A percentile compares a stretch with the other conserved stretches of the same genome.
These are phyloP conservation scores for Carapus acus DNA, from an alignment of 2,797 vertebrate species.

Conservation along the genomic window DNA sequence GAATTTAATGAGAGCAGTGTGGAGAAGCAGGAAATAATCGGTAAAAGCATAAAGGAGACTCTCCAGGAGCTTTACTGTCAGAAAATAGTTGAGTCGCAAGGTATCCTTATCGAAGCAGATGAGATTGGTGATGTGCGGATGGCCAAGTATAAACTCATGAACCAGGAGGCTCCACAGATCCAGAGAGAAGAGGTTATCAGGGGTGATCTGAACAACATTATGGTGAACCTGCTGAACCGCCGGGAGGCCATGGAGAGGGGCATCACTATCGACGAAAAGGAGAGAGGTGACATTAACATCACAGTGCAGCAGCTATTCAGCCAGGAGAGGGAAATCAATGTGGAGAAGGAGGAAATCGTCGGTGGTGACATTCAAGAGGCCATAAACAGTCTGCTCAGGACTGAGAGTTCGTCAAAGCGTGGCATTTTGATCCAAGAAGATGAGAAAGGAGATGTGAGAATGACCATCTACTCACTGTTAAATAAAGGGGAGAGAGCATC, in stretches of 20 bases:
- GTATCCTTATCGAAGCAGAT: conserved; percentile 86
- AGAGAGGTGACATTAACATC: conserved; percentile 82
- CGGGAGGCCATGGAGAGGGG: conserved; percentile 69
- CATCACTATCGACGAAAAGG: conserved; percentile 77
- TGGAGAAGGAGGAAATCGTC: conserved; percentile 82
- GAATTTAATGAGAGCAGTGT: conserved; percentile 79
- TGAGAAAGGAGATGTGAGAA: conserved; percentile 87
- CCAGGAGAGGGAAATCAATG: conserved; percentile 68
- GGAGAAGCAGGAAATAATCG: conserved; percentile 79
- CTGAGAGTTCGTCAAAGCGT: conserved; percentile 73
- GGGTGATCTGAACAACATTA: conserved; percentile 84
- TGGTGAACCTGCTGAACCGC: conserved; percentile 84
- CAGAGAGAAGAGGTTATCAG: conserved; percentile 84
- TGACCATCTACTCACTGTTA: conserved; percentile 91
- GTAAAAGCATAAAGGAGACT: conserved; percentile 86
- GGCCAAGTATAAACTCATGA: conserved; percentile 90
- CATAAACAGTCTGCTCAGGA: conserved; percentile 79
- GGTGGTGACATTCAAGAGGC: conserved; percentile 85
- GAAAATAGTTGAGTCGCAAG: conserved; percentile 85
- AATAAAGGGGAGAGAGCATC: conserved; percentile 71
- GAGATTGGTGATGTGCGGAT: conserved; percentile 90
- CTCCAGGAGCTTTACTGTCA: conserved; percentile 83
- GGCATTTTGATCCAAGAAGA: conserved; percentile 92
- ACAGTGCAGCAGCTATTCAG: conserved; percentile 82
- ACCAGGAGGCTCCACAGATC: conserved; percentile 80